A percentile compares a stretch with the other conserved stretches of the same genome.
Conservation (phyloP, 1,140 invertebrate genomes). For the Microplitis demolitor region DNA sequence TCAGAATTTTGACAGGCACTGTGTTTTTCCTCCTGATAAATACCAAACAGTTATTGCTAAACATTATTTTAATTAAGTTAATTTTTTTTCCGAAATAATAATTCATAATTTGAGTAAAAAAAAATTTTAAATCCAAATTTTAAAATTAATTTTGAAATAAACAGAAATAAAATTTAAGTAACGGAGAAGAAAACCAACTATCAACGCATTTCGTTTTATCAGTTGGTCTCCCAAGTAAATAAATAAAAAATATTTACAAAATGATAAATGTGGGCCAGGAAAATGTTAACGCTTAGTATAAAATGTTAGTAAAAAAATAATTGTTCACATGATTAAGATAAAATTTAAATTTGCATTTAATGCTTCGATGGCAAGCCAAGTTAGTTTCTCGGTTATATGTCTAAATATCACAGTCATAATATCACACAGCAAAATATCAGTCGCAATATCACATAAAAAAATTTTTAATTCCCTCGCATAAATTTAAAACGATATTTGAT, state of each 20-base stretch:
- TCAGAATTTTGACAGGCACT: conserved; percentile 58
- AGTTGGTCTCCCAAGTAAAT: neutral
- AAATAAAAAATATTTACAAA: neutral
- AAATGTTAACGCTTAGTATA: neutral
- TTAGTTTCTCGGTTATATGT: too few species aligned
- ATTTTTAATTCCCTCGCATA: too few species aligned
- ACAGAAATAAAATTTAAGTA: neutral
- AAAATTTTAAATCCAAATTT: too few species aligned
- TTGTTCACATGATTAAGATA: too few species aligned
- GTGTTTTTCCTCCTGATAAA: conserved; percentile 59
- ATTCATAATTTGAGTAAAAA: neutral
- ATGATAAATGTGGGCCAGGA: neutral
- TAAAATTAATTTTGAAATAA: neutral
- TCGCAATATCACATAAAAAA: too few species aligned
- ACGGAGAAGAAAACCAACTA: neutral
- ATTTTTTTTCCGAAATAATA: neutral
- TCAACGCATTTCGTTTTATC: neutral
- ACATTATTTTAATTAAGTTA: neutral
- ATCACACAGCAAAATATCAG: too few species aligned
- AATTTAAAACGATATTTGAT: too few species aligned
- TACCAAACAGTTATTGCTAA: conserved; percentile 40
- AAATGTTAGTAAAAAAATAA: too few species aligned
- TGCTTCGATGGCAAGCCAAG: too few species aligned
- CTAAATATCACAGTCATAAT: too few species aligned
- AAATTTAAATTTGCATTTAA: too few species aligned